phyloP scores from a whole-genome alignment of 1,140 invertebrate species.

The Bradynema listronoti region DNA sequence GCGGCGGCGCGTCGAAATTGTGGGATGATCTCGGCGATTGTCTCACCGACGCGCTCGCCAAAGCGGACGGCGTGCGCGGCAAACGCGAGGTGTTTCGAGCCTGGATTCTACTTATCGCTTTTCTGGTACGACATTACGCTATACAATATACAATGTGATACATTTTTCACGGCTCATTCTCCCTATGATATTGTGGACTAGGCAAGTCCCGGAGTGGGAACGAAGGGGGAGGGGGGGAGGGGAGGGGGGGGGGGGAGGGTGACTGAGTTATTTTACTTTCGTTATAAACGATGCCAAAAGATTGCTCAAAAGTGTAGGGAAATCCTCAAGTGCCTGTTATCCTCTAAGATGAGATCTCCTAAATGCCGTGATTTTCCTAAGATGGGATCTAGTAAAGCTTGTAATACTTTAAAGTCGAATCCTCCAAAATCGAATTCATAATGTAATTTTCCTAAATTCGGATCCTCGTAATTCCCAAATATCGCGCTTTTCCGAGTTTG shows the following conservation, averaged over 20 bases:
- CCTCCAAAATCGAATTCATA: no score
- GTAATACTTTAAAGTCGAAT: no score
- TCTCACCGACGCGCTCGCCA: slow-evolving; percentile 36
- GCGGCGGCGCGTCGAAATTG: slow-evolving; percentile 15
- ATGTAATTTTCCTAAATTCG: background rate
- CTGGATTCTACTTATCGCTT: slow-evolving; percentile 32
- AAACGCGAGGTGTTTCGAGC: slow-evolving; percentile 44
- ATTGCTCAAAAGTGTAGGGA: slow-evolving; percentile 1
- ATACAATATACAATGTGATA: background rate
- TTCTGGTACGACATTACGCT: slow-evolving; percentile 31
- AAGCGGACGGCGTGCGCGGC: slow-evolving; percentile 38
- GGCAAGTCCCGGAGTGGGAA: no score
- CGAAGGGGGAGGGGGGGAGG: no score
- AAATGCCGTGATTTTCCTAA: no score
- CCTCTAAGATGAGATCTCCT: no score
- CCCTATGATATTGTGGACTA: no score
- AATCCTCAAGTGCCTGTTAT: no score
- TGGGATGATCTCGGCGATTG: slow-evolving; percentile 44
- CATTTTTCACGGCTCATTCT: background rate
- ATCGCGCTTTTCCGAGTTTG: background rate
- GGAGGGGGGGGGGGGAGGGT: background rate
- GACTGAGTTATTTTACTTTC: background rate
- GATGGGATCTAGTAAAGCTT: no score
- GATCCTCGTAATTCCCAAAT: background rate
- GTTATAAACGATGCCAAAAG: background rate